Conservation (phyloP, 2,797 vertebrate genomes). For the Cryptoblepharus egeriae region DNA sequence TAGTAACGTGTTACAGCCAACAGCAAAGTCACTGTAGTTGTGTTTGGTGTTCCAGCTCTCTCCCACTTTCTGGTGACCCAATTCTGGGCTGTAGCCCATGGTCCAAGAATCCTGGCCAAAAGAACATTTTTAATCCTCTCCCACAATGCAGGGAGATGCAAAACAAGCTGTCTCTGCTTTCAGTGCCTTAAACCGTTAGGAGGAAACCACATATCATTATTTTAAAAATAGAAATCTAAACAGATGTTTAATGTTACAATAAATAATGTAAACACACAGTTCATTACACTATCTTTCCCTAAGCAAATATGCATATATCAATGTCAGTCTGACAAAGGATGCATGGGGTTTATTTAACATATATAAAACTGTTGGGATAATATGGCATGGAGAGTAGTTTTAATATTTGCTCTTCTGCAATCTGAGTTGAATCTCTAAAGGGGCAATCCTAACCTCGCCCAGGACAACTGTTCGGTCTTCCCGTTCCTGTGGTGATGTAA, state of each 20-base stretch:
- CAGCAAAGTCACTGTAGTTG: constrained; percentile 46
- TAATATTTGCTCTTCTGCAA: neutral
- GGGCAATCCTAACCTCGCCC: too few relatives aligned
- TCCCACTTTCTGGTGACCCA: constrained; percentile 8
- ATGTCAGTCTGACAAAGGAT: constrained; percentile 23
- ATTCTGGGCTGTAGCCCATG: constrained; percentile 33
- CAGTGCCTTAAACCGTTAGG: neutral
- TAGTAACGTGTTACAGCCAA: constrained; percentile 22
- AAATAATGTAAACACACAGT: neutral
- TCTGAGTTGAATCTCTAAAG: neutral
- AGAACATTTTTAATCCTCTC: constrained; percentile 46
- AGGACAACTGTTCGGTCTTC: too few relatives aligned
- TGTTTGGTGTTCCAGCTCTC: neutral
- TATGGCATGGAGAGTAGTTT: neutral
- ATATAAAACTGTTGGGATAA: neutral
- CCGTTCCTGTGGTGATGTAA: too few relatives aligned
- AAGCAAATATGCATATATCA: neutral
- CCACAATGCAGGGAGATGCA: constrained; percentile 2
- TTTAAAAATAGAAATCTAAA: neutral
- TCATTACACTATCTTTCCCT: constrained; percentile 17
- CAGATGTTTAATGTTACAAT: neutral
- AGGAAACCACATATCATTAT: neutral
- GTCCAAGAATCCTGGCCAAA: constrained; percentile 48
- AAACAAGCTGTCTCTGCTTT: constrained; percentile 21
- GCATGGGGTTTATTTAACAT: rapidly evolving